These are phyloP conservation scores for Pseudochirops corinnae DNA, from an alignment of 2,797 vertebrate genomes.

Conservation along the genomic window DNA sequence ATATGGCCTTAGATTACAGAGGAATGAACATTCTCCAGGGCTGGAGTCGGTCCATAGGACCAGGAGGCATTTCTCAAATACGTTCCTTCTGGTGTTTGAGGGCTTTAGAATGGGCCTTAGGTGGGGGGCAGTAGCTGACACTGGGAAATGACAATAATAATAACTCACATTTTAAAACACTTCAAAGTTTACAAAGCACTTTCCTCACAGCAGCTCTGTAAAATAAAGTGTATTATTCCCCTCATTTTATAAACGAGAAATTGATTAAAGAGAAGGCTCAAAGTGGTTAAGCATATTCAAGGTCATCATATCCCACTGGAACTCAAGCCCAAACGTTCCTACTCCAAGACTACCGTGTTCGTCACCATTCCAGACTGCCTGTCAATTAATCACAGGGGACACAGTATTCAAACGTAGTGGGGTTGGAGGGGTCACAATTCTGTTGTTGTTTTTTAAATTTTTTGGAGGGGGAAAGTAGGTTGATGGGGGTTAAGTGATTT, in stretches of 20 bases:
- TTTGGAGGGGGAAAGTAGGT: too few species aligned
- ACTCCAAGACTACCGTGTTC: not conserved
- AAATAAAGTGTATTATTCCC: not conserved
- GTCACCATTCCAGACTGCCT: not conserved
- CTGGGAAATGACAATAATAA: not conserved
- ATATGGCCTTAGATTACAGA: constrained; percentile 73
- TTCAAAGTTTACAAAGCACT: not conserved
- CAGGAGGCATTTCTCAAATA: not conserved
- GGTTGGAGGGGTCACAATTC: not conserved
- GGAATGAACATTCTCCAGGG: constrained; percentile 55
- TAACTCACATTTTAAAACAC: not conserved
- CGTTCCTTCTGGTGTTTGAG: not conserved
- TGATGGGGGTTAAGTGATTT: too few species aligned
- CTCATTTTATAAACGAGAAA: not conserved
- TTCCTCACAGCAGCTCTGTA: not conserved
- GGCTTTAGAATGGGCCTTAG: not conserved
- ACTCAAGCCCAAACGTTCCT: not conserved
- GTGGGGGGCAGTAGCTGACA: not conserved
- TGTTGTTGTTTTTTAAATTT: too few species aligned
- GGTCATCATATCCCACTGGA: not conserved
- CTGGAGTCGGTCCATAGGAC: not conserved
- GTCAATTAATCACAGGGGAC: not conserved
- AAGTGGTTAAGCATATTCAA: not conserved
- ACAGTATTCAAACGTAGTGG: not conserved
- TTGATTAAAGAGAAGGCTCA: not conserved